Evolutionary conservation across 2,888 invertebrate species (phyloP).

Genomic region (Pocota personata): DNA sequence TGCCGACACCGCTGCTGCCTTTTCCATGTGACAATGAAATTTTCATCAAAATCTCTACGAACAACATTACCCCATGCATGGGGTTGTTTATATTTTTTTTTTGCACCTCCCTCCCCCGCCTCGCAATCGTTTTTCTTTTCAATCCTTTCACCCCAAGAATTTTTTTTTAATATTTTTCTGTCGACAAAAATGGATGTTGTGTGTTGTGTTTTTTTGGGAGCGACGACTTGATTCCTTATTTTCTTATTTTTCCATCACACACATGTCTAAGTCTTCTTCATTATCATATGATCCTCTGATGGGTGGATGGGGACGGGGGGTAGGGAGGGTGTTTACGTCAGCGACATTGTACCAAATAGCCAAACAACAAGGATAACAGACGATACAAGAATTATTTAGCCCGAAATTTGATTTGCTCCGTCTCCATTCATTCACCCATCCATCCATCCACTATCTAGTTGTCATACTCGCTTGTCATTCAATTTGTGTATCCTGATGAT

Average conservation of each 20-base stretch:
- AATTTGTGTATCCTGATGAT: slow-evolving; percentile 69
- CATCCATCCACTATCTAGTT: slow-evolving; percentile 59
- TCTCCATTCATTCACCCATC: slow-evolving; percentile 49
- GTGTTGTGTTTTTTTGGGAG: background rate
- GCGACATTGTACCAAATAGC: slow-evolving; percentile 39
- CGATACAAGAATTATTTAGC: slow-evolving; percentile 54
- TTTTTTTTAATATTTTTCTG: background rate
- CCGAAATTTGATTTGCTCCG: slow-evolving; percentile 59
- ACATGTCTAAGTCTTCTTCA: slow-evolving; percentile 34
- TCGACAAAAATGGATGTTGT: background rate
- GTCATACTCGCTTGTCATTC: slow-evolving; percentile 68
- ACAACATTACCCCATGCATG: slow-evolving; percentile 60
- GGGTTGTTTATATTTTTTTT: slow-evolving; percentile 49
- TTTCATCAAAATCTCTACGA: slow-evolving; percentile 69
- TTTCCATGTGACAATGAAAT: slow-evolving; percentile 70
- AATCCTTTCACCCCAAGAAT: slow-evolving; percentile 9
- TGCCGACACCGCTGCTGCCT: background rate
- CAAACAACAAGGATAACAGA: slow-evolving; percentile 45
- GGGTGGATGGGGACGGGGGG: too few relatives aligned
- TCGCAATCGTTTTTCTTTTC: slow-evolving; percentile 3
- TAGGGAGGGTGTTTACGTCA: background rate
- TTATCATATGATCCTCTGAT: slow-evolving; percentile 37
- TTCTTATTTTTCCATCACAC: background rate
- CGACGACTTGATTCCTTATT: slow-evolving; percentile 35
- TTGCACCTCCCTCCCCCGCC: background rate